phyloP scores from a whole-genome alignment of 30 jellyfish, hydroid and myxozoan genomes.

The Clytia hemisphaerica region DNA sequence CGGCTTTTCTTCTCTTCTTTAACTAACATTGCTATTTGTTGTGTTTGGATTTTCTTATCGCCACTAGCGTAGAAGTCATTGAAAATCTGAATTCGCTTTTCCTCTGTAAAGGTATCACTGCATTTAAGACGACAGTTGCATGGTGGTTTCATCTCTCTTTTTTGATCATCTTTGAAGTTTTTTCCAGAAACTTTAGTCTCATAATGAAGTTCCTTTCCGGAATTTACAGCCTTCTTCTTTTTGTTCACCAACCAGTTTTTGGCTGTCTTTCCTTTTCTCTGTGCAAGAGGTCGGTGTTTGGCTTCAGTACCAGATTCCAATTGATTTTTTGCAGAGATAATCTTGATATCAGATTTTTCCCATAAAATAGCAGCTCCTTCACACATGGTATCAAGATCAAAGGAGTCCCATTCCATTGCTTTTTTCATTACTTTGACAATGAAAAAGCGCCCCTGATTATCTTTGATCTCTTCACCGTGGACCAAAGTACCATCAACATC shows the following conservation, averaged over 20 bases:
- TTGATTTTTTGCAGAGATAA: background rate
- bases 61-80: background rate
- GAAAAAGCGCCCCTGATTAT: conserved; percentile 11
- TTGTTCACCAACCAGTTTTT: background rate
- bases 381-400: conserved; percentile 1
- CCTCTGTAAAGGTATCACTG: background rate
- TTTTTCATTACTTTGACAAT: background rate
- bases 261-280: conserved; percentile 1
- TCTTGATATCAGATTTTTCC: background rate
- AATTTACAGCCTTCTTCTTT: conserved; percentile 6
- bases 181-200: too few relatives aligned
- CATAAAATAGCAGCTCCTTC: conserved; percentile 6
- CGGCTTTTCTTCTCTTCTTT: background rate
- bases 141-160: background rate
- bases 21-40: background rate
- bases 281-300: background rate
- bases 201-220: background rate
- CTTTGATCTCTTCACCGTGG: conserved; percentile 9
- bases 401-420: background rate
- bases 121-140: background rate
- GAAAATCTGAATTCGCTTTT: background rate
- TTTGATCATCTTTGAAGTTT: too few relatives aligned
- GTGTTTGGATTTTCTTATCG: background rate
- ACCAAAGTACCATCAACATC: too few relatives aligned
- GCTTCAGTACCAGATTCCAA: conserved; percentile 3